phyloP scores from a whole-genome alignment of 1,140 invertebrate genomes.

The Zaprionus inermis region DNA sequence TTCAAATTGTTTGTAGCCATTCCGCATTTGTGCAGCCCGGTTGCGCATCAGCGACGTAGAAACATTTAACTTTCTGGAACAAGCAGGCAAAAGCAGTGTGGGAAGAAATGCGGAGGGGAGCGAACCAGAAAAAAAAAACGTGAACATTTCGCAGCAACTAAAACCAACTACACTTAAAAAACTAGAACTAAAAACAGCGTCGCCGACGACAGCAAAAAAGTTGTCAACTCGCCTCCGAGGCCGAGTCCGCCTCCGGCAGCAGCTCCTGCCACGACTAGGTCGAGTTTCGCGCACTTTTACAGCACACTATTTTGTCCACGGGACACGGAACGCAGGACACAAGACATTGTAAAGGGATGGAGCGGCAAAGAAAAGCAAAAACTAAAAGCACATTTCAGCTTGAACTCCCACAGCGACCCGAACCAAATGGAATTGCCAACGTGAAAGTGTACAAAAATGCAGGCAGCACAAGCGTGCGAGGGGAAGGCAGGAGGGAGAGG shows the following conservation, averaged over 20 bases:
- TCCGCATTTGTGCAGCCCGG: conserved; percentile 79
- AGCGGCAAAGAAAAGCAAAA: conserved; percentile 46
- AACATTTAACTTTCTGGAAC: conserved; percentile 79
- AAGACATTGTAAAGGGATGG: conserved; percentile 45
- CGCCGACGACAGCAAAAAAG: conserved; percentile 66
- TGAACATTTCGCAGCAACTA: conserved; percentile 61
- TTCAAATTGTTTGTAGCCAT: conserved; percentile 82
- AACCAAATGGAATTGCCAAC: conserved; percentile 77
- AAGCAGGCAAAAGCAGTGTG: conserved; percentile 48
- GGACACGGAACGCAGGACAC: conserved; percentile 33
- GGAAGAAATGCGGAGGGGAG: conserved; percentile 6
- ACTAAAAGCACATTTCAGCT: conserved; percentile 81
- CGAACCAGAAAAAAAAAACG: conserved; percentile 15
- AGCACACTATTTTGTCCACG: conserved; percentile 48
- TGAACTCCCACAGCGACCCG: conserved; percentile 72
- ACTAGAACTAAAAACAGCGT: conserved; percentile 65
- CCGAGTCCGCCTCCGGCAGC: conserved; percentile 8
- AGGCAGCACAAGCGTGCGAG: conserved; percentile 11
- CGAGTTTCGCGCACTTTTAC: conserved; percentile 69
- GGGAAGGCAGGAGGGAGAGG: not conserved
- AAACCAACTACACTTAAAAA: conserved; percentile 77
- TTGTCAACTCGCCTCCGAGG: conserved; percentile 63
- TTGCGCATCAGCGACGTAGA: conserved; percentile 71
- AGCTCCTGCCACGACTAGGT: conserved; percentile 29
- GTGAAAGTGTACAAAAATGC: conserved; percentile 77